Evolutionary conservation across 2,113 vertebrate species (phyloP), one percentile per base, ranked within the genome.

Genomic region (Falcunculus frontatus): DNA sequence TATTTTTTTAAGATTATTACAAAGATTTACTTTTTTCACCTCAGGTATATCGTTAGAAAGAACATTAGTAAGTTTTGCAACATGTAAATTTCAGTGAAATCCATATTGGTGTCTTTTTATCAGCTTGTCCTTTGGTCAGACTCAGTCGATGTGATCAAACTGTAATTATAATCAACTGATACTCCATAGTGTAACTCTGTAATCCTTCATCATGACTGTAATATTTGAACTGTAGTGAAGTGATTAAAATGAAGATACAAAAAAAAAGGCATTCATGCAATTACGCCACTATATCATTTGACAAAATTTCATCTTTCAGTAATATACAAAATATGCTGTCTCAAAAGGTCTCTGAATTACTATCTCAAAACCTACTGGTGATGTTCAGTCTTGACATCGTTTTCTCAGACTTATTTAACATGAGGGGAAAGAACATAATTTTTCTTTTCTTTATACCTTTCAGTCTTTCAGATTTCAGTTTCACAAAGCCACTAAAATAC

Each of bases 351-450:
- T 44, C 44, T 11, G 37, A 57, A 12, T 30, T 55, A 44, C 10
- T 72, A 10, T 33, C 19, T 59, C 32, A 55, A 68, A 77, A 53
- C 20, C 22, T 63, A 16, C 39, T 4, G 1, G 3, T 39, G 9
- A 33, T 84, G 8, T 35, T 63, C 12, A 53, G 5, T 53, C 10
- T 76, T 49, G n/a, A 27, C 8, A 39, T 27, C 37, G 7, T 42
- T 35, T 77, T 69, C 32, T 47, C 42, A 50, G 18, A 53, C 49
- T 55, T 41, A 46, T 52, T 53, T 72, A 60, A 74, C 33, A 30
- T 2, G 9, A 63, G 13, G 3, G 13, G 10, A 41, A 26, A 77
- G 0, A 44, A 37, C 2, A 17, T 4, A 8, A 4, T 42, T 63
- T 44, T 35, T 50, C 9, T 60, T 41, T 49, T 26, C 4, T 44